Evolutionary conservation across 2,113 vertebrate species (phyloP).

Genomic region (Ceyx melanurus): DNA sequence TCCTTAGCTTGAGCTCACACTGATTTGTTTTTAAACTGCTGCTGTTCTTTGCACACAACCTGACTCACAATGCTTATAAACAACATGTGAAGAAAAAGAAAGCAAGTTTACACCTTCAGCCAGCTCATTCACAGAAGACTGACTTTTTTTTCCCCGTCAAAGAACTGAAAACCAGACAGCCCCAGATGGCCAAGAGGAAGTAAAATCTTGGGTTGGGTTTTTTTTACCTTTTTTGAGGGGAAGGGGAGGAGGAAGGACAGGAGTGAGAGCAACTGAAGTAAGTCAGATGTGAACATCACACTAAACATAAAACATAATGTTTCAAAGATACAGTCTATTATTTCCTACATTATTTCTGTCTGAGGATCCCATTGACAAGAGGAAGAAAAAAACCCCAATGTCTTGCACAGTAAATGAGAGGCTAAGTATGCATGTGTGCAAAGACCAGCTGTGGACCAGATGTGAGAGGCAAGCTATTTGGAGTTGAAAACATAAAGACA

Average conservation of each 20-base stretch:
- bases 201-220: too few relatives aligned
- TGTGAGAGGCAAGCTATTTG: neutral
- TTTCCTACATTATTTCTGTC: neutral
- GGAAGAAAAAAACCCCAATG: neutral
- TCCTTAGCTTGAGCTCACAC: neutral
- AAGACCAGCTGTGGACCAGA: conserved; percentile 40
- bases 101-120: neutral
- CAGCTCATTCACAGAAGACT: neutral
- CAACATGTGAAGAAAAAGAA: neutral
- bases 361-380: neutral
- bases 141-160: too few relatives aligned
- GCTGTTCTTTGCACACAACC: neutral
- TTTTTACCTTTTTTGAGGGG: neutral
- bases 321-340: neutral
- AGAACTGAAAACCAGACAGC: neutral
- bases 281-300: neutral
- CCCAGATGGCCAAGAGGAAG: neutral
- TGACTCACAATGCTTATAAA: neutral
- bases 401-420: neutral
- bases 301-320: neutral
- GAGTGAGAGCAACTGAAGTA: neutral
- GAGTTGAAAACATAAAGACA: neutral
- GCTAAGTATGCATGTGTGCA: neutral
- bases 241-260: too few relatives aligned
- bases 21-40: neutral